Evolutionary conservation across 2,113 vertebrate genomes (phyloP), one percentile per base, ranked within the genome.

Genomic region (Ramphastos sulfuratus): DNA sequence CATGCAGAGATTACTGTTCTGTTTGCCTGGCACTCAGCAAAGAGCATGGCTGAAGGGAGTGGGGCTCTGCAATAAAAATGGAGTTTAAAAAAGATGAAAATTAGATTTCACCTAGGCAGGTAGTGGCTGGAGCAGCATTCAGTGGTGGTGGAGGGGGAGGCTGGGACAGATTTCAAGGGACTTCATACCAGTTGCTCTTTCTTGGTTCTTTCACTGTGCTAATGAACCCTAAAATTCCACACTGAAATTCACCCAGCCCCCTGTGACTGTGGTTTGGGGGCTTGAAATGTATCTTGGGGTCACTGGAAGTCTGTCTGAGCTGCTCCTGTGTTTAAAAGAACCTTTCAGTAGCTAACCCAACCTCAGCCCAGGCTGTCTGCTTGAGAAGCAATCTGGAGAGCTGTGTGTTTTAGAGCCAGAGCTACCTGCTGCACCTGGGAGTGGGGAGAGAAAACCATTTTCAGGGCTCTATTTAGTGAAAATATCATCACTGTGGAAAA

Each of bases 1-100:
- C 98, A 98, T 97, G 98, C 98, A 92, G 98, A 97, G 97, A 97
- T 97, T 86, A 91, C 92, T 90, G 97, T 66, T 79, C 91, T 35
- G 81, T 42, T 82, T 15, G 89, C 97, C 74, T 95, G 94, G 96
- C 92, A 89, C 33, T 69, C 54, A 12, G 79, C 25, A 46, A 12
- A 16, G 89, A 74, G 28, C 66, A 4, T 21, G 84, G 86, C 83
- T 44, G 83, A 92, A 48, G 66, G 88, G 84, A 89, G 48, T 0
- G 33, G 50, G 83, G 14, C 84, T 66, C 66, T 0, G 20, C 63
- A 77, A 65, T 44, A 85, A 91, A 92, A 92, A 16, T 1, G 20
- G 42, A 27, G 25, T 52, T 91, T 28, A 23, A 80, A 46, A 44
- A 67, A 39, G 85, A 33, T 42, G 87, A 86, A 55, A 65, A 94